Conservation (phyloP, 2,113 vertebrate genomes). For the Falcunculus frontatus region DNA sequence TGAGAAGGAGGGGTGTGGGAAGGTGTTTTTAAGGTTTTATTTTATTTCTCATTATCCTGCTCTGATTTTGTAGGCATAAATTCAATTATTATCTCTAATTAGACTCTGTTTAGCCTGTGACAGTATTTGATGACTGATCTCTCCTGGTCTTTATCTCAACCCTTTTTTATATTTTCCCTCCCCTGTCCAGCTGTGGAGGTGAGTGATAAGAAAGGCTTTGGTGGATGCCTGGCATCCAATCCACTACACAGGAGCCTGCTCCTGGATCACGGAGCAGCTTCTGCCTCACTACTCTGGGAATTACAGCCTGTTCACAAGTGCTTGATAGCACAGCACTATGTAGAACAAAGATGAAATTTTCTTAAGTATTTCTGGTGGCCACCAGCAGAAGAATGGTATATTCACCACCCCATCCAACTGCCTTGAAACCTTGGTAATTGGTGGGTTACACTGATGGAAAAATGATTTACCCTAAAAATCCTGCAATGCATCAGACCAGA, state of each 20-base stretch:
- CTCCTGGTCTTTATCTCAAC: background rate
- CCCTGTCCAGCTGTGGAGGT: background rate
- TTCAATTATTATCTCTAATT: background rate
- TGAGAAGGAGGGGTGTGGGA: background rate
- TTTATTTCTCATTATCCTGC: background rate
- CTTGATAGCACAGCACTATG: background rate
- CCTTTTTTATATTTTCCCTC: background rate
- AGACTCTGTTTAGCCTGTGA: background rate
- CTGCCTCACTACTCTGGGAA: background rate
- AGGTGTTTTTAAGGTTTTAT: background rate
- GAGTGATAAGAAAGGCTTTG: background rate
- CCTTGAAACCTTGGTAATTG: background rate
- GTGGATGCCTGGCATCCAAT: background rate
- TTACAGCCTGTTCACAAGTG: background rate
- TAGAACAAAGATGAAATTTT: background rate
- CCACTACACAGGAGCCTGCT: background rate
- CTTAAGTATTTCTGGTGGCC: background rate
- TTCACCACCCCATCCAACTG: background rate
- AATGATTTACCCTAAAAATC: background rate
- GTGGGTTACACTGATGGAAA: background rate
- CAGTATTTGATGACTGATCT: background rate
- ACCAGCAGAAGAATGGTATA: background rate
- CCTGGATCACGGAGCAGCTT: background rate
- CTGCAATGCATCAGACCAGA: background rate
- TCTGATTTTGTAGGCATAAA: background rate